Evolutionary conservation across 2,797 vertebrate species (phyloP), one percentile per base, ranked within the genome.

Genomic region (Euthynnus affinis): DNA sequence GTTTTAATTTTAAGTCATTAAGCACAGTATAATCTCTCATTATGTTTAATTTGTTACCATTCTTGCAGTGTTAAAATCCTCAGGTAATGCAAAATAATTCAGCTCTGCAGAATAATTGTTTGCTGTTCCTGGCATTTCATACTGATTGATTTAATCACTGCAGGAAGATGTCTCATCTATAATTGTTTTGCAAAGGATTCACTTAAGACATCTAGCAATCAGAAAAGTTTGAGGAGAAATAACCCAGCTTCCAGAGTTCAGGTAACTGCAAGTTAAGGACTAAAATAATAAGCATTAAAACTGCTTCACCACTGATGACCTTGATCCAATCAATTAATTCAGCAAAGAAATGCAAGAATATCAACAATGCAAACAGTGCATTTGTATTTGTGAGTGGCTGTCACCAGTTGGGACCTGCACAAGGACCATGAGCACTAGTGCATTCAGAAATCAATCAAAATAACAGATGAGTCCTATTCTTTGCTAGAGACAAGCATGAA

Each of bases 381-480:
- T 87, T 82, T 83, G 32, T 78, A 32, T 88, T 80, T 74, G 69
- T n/a, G n/a, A n/a, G n/a, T 69, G 81, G 58, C 81, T 84, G 87
- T 85, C 83, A 81, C 72, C 85, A 70, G 66, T 48, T 78, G 83
- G 80, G 74, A 82, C 67, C 79, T 44, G 74, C 82, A 74, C 74
- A 59, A 60, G 64, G 62, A 68, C 62, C n/a, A 40, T 71, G 84
- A 84, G 84, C 89, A 87, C 74, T 25, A 71, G 88, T 80, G 88
- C 86, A 78, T 88, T 87, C 78, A 85, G 80, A 86, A 84, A 90
- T 81, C 51, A 58, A 40, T 76, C 86, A 77, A 46, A 87, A 81
- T 78, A 80, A 78, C 76, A 85, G 80, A 85, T 74, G 74, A 74
- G 70, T 46, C 57, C 56, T 68, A 34, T 79, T 87, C 85, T 82